Percentiles rank a stretch among this genome's conserved stretches.
These are phyloP conservation scores for Myotis pilosus DNA, from an alignment of 2,797 vertebrate genomes.

Conservation along the genomic window DNA sequence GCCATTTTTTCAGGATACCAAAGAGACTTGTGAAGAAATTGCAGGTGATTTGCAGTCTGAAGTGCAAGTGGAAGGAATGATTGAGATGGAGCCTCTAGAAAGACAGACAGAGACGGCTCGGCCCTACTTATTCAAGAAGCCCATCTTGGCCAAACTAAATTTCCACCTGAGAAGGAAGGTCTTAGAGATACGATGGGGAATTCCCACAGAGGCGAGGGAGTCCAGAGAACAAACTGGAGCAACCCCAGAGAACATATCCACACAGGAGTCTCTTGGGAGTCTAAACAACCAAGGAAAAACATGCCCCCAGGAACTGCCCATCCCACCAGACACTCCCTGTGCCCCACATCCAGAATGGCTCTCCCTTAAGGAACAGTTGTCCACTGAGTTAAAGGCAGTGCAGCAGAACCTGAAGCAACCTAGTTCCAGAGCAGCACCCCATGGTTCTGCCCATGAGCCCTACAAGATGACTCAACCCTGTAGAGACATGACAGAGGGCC, in stretches of 20 bases:
- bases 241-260: background rate
- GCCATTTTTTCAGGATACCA: background rate
- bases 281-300: background rate
- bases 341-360: background rate
- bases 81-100: background rate
- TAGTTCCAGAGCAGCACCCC: background rate
- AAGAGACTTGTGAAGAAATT: background rate
- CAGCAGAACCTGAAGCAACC: background rate
- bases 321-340: background rate
- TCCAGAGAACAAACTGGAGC: background rate
- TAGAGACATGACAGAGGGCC: background rate
- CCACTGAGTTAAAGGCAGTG: background rate
- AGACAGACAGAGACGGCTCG: background rate
- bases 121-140: background rate
- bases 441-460: background rate
- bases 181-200: constrained; percentile 47
- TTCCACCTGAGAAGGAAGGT: constrained; percentile 68
- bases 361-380: background rate
- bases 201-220: background rate
- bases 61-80: background rate
- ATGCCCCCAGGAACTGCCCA: background rate
- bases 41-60: background rate
- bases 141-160: constrained; percentile 38
- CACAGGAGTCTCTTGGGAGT: background rate
- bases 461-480: background rate